These are phyloP conservation scores for Lasioglossum villosulum DNA, from an alignment of 2,888 invertebrate genomes.

Conservation along the genomic window DNA sequence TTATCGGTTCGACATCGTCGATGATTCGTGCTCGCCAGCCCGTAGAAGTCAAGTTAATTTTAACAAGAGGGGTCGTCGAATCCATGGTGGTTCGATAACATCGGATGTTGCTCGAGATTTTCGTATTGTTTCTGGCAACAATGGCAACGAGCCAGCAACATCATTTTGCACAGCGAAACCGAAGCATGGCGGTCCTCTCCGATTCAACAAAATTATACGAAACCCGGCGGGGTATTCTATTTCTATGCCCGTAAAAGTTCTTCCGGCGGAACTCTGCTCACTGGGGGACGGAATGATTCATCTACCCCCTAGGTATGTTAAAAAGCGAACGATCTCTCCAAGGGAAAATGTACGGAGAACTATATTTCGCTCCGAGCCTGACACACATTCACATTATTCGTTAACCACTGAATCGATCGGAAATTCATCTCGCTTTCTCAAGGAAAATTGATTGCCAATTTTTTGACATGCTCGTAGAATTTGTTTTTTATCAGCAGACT, in stretches of 20 bases:
- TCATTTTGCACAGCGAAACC: slow-evolving; percentile 15
- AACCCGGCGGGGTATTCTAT: slow-evolving; percentile 12
- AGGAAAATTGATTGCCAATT: too few species aligned
- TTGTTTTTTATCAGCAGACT: too few species aligned
- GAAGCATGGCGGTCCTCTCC: slow-evolving; percentile 11
- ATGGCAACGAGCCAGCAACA: slow-evolving; percentile 33
- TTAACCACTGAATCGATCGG: too few species aligned
- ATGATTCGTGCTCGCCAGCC: background rate
- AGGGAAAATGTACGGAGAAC: background rate
- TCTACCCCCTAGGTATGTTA: too few species aligned
- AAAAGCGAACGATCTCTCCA: background rate
- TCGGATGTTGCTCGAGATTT: slow-evolving; percentile 7
- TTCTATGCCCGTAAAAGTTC: slow-evolving; percentile 17
- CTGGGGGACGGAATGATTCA: background rate
- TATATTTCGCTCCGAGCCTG: background rate
- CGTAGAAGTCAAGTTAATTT: slow-evolving; percentile 36
- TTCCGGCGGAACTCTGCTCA: background rate
- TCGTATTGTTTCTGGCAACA: slow-evolving; percentile 25
- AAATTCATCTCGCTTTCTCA: too few species aligned
- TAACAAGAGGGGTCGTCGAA: slow-evolving; percentile 38
- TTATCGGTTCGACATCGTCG: slow-evolving; percentile 42
- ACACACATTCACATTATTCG: background rate
- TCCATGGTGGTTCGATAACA: slow-evolving; percentile 17
- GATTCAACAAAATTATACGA: background rate
- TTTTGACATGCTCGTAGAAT: too few species aligned